Evolutionary conservation across 1,140 invertebrate species (phyloP).

Genomic region (Chionoecetes opilio): DNA sequence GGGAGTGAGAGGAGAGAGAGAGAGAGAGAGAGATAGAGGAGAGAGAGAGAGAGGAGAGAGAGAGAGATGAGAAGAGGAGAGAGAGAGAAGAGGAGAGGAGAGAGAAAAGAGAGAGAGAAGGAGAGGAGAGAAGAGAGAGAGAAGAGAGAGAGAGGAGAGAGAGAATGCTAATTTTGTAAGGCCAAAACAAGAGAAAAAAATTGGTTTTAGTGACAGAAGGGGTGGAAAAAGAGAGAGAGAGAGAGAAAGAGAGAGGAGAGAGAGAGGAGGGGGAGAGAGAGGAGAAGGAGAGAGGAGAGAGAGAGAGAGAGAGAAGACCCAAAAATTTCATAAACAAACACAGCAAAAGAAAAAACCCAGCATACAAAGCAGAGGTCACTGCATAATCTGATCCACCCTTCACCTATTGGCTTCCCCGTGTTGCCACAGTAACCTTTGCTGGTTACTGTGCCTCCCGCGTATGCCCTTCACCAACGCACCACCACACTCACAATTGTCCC

Average conservation of each 20-base stretch:
- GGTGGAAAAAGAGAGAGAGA: not conserved
- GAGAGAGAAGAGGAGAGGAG: not conserved
- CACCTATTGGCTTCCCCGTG: too few species aligned
- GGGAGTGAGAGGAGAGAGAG: constrained; percentile 12
- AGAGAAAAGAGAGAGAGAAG: not conserved
- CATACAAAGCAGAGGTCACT: too few species aligned
- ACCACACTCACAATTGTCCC: too few species aligned
- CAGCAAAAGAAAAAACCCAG: not conserved
- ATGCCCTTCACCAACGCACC: too few species aligned
- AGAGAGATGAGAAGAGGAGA: not conserved
- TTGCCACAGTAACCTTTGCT: too few species aligned
- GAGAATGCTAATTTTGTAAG: too few species aligned
- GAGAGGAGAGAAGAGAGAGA: not conserved
- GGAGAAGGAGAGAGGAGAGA: not conserved
- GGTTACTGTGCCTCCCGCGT: too few species aligned
- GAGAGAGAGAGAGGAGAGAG: too few species aligned
- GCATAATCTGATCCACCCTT: too few species aligned
- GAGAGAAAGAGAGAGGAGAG: not conserved
- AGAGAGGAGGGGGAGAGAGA: not conserved
- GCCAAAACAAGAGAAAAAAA: not conserved
- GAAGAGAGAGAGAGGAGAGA: not conserved
- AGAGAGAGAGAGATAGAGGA: not conserved
- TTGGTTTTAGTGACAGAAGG: too few species aligned
- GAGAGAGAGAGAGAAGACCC: not conserved
- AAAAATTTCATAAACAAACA: not conserved